Evolutionary conservation across 2,113 vertebrate genomes (phyloP).

Genomic region (Oryzias curvinotus): DNA sequence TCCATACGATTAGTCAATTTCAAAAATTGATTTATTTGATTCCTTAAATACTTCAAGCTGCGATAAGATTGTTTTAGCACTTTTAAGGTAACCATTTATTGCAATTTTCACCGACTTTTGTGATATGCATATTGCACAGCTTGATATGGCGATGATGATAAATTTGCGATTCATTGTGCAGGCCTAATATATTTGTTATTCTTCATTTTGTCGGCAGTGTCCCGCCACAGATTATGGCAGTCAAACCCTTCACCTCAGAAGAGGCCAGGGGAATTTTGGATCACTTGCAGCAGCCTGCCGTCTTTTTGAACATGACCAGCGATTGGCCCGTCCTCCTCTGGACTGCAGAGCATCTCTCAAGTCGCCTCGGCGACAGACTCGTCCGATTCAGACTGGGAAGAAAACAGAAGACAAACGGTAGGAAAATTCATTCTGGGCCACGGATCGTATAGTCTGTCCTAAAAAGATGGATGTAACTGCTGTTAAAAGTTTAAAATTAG

Average conservation of each 20-base stretch:
- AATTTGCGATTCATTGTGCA: too few relatives aligned
- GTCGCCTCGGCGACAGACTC: slow-evolving; percentile 72
- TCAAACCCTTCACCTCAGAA: slow-evolving; percentile 85
- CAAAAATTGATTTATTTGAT: too few relatives aligned
- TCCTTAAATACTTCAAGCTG: too few relatives aligned
- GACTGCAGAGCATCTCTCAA: slow-evolving; percentile 81
- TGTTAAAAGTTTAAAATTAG: too few relatives aligned
- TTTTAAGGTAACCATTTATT: too few relatives aligned
- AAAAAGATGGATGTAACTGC: too few relatives aligned
- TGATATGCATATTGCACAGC: too few relatives aligned
- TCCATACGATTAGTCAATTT: too few relatives aligned
- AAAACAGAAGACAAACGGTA: slow-evolving; percentile 77
- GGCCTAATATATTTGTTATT: not conserved
- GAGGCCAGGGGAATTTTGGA: slow-evolving; percentile 81
- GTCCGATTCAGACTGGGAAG: slow-evolving; percentile 87
- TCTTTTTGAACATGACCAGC: slow-evolving; percentile 86
- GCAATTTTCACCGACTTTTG: too few relatives aligned
- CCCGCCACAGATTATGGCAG: slow-evolving; percentile 48
- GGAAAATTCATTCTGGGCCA: slow-evolving; percentile 24
- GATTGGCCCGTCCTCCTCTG: slow-evolving; percentile 88
- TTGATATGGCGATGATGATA: too few relatives aligned
- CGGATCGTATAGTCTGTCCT: not conserved
- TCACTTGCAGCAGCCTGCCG: slow-evolving; percentile 82
- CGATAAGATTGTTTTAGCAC: too few relatives aligned
- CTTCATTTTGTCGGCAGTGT: not conserved